phyloP scores from a whole-genome alignment of 2,888 invertebrate genomes.

The Eurytoma californica region DNA sequence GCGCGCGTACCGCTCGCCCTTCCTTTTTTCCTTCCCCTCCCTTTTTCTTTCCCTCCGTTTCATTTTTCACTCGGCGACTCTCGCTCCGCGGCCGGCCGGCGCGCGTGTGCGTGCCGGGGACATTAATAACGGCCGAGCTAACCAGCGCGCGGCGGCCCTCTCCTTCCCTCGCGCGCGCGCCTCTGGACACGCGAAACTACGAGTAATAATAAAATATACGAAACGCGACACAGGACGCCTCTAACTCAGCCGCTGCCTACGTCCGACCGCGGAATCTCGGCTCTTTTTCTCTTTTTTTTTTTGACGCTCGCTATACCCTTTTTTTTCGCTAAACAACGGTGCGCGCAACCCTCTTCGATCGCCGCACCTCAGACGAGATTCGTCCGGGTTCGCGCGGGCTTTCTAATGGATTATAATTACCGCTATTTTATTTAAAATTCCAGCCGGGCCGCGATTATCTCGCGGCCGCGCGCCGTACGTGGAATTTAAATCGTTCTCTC shows the following conservation, averaged over 20 bases:
- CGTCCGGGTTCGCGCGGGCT: too few species aligned
- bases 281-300: neutral
- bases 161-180: conserved; percentile 19
- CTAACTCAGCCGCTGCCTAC: conserved; percentile 47
- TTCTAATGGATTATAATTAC: conserved; percentile 60
- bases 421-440: conserved; percentile 65
- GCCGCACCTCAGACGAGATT: neutral
- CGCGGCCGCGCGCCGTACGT: conserved; percentile 59
- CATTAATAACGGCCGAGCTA: conserved; percentile 71
- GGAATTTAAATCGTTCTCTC: conserved; percentile 64
- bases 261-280: neutral
- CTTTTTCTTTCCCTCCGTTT: conserved; percentile 53
- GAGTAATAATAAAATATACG: conserved; percentile 72
- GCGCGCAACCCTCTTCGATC: neutral
- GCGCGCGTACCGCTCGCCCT: conserved; percentile 55
- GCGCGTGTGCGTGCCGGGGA: conserved; percentile 62
- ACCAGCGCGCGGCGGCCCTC: conserved; percentile 47
- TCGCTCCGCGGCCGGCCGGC: neutral
- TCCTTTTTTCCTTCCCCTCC: conserved; percentile 52
- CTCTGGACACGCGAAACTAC: conserved; percentile 51
- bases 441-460: conserved; percentile 61
- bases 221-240: conserved; percentile 62
- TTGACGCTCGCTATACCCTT: too few species aligned
- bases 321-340: too few species aligned
- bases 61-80: conserved; percentile 42